Conservation (phyloP, 2,888 invertebrate genomes). For the Aporophyla lueneburgensis region DNA sequence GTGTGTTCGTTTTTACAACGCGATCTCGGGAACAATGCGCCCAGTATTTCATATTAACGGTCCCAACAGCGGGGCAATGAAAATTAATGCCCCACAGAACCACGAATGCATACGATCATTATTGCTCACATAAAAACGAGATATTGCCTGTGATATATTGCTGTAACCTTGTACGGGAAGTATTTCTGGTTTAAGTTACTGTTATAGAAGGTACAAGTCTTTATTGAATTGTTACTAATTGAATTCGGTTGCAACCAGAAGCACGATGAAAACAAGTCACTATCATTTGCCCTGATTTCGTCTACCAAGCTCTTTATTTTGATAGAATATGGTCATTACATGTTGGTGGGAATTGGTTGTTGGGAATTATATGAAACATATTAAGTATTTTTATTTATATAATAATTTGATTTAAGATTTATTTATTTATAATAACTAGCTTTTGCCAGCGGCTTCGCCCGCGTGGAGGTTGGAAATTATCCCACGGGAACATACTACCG, state of each 20-base stretch:
- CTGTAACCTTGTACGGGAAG: conserved; percentile 22
- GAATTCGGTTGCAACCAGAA: too few relatives aligned
- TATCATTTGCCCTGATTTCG: not conserved
- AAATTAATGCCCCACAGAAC: conserved; percentile 73
- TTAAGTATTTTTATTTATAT: too few relatives aligned
- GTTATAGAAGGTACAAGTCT: not conserved
- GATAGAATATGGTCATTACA: too few relatives aligned
- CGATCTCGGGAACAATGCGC: conserved; percentile 64
- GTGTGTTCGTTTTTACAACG: conserved; percentile 51
- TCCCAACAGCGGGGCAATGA: conserved; percentile 73
- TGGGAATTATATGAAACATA: too few relatives aligned
- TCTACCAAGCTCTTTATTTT: not conserved
- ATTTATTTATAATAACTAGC: too few relatives aligned
- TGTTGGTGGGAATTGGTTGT: too few relatives aligned
- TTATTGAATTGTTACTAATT: not conserved
- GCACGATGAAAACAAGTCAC: too few relatives aligned
- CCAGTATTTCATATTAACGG: conserved; percentile 78
- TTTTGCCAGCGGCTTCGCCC: too few relatives aligned
- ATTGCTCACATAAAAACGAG: conserved; percentile 69
- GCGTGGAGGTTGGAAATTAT: too few relatives aligned
- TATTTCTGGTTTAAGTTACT: conserved; percentile 28
- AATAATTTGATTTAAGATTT: too few relatives aligned
- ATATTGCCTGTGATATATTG: conserved; percentile 59
- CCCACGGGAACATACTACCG: too few relatives aligned
- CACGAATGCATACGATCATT: conserved; percentile 70